Conservation (phyloP, 2,113 vertebrate genomes). For the Bubo bubo region DNA sequence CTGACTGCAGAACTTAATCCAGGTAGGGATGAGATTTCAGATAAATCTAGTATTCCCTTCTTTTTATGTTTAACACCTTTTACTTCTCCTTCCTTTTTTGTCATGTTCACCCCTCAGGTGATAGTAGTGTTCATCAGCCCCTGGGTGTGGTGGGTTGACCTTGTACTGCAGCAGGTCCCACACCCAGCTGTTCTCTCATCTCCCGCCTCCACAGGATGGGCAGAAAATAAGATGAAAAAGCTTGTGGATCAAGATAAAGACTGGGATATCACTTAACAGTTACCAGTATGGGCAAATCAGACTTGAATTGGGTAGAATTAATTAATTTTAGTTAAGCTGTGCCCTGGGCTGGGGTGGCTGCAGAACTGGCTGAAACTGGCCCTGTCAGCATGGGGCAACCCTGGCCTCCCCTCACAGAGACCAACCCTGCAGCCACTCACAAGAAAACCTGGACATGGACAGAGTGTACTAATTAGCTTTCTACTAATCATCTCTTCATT, state of each 20-base stretch:
- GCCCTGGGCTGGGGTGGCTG: neutral
- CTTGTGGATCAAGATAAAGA: neutral
- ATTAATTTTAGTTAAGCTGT: too few species aligned
- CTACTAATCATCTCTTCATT: neutral
- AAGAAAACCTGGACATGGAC: rapidly evolving
- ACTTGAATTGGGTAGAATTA: neutral
- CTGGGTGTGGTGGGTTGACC: neutral
- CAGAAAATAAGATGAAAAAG: neutral
- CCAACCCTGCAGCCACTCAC: rapidly evolving
- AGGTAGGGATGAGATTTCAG: neutral
- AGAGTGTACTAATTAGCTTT: neutral
- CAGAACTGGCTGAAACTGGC: rapidly evolving
- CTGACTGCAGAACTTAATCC: constrained; percentile 5
- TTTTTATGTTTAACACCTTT: neutral
- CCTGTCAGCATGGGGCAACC: neutral
- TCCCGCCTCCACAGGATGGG: neutral
- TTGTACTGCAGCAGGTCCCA: neutral
- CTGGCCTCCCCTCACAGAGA: neutral
- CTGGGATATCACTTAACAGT: neutral
- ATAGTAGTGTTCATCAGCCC: neutral
- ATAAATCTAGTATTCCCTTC: neutral
- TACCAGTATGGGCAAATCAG: neutral
- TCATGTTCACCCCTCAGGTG: neutral
- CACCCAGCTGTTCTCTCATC: neutral
- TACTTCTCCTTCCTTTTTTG: neutral